Base-by-base conservation (phyloP, 2,888 invertebrate genomes). In the Corythucha ciliata region DNA sequence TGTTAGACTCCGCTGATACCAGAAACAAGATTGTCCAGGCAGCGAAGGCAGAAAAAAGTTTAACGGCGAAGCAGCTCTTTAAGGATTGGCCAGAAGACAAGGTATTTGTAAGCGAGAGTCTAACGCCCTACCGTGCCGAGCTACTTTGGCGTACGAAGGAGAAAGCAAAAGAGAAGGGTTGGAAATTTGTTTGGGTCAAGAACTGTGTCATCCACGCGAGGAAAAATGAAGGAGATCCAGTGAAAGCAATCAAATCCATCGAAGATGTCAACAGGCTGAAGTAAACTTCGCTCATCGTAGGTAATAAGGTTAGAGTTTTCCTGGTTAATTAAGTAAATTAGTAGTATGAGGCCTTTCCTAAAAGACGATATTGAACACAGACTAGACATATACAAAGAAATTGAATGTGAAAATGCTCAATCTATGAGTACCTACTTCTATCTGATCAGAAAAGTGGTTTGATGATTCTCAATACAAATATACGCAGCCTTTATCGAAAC, bases 131-230 rank as follows among this genome's bases (percentile, higher is more conserved):
- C 45, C 14, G 29, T 4, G 32, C 10, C 5, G 29, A 27, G 4
- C 16, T 45, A 10, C 45, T 45, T 3, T 33, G 45, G 12, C 45
- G 45, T 2, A 7, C 45, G n/a, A 45, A 45, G 29, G 21, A 10
- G 8, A 45, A 21, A 22, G 45, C 45, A 5, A 32, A 32, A 16
- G 45, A 45, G 12, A 32, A 22, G 16, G 32, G 21, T 14, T n/a
- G 26, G 5, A 42, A 42, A 7, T 26, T 12, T 20, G 42, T 42
- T 7, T 42, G 27, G 42, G 8, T 42, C 10, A 42, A 14, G 16
- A 26, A 42, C 29, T 42, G 2, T 5, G 32, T 16, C 10, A 24
- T 45, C 4, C 22, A 45, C 8, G 29, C 22, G 4, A 7, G 32
- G 14, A 45, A 45, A 32, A 2, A 21, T 45, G 45, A 45, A 4